Conservation (phyloP, 2,797 vertebrate genomes). For the Macropus fuliginosus region DNA sequence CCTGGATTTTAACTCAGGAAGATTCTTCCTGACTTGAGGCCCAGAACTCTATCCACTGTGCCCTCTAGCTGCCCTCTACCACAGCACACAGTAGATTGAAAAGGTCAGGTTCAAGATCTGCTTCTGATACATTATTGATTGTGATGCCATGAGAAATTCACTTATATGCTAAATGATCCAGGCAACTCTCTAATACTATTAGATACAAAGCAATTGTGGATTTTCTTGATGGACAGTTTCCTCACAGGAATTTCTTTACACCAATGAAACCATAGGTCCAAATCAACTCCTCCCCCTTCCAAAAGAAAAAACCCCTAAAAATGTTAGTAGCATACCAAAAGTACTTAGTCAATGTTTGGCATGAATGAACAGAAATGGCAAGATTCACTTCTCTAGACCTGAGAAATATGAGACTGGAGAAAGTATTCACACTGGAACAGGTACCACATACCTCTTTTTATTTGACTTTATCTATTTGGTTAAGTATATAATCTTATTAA, state of each 20-base stretch:
- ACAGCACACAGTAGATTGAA: background rate
- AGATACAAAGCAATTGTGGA: background rate
- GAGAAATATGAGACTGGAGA: background rate
- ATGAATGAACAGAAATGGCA: background rate
- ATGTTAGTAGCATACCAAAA: background rate
- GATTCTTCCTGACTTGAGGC: background rate
- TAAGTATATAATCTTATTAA: background rate
- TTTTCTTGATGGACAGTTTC: background rate
- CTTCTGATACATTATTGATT: background rate
- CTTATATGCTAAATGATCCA: background rate
- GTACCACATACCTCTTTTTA: background rate
- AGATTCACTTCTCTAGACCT: background rate
- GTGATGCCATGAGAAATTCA: background rate
- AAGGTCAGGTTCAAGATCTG: background rate
- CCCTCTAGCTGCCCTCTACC: background rate
- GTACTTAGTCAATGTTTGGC: background rate
- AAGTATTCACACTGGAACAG: background rate
- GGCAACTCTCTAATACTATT: background rate
- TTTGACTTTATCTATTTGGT: background rate
- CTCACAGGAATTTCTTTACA: background rate
- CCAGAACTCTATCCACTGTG: too few relatives aligned
- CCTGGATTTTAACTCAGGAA: too few relatives aligned
- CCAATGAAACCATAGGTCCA: background rate
- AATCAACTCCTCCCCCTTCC: background rate
- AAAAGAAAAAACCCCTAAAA: background rate